Conservation (phyloP, 2,797 vertebrate species). For the Hyperoplus immaculatus region DNA sequence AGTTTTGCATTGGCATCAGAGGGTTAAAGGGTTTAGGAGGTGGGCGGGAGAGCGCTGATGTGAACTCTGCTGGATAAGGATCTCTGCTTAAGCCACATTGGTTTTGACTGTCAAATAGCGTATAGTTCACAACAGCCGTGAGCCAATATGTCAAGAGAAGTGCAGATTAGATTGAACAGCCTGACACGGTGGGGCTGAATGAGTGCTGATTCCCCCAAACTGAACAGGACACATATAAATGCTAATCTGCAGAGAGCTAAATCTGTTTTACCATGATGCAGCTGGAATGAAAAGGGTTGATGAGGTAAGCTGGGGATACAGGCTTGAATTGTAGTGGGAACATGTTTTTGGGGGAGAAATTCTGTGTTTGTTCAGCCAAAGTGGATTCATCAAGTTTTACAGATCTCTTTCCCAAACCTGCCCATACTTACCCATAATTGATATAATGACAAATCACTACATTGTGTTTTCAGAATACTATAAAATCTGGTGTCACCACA, state of each 20-base stretch:
- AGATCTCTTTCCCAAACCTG: constrained; percentile 26
- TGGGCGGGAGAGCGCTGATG: background rate
- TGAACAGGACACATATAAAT: constrained; percentile 67
- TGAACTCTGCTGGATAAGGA: constrained; percentile 62
- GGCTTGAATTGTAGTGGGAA: constrained; percentile 14
- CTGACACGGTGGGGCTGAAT: constrained; percentile 60
- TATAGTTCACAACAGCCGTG: constrained; percentile 53
- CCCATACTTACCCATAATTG: constrained; percentile 9
- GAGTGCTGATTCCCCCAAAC: constrained; percentile 68
- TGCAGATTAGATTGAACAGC: constrained; percentile 71
- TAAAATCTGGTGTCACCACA: constrained; percentile 23
- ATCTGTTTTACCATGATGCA: constrained; percentile 19
- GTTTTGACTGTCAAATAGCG: constrained; percentile 79
- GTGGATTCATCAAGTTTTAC: constrained; percentile 17
- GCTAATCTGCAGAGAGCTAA: constrained; percentile 37
- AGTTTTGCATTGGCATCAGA: background rate
- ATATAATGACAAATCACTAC: background rate
- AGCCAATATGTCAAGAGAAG: constrained; percentile 59
- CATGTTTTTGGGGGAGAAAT: constrained; percentile 18
- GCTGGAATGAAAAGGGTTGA: constrained; percentile 9
- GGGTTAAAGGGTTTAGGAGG: constrained; percentile 34
- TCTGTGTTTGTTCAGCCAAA: constrained; percentile 21
- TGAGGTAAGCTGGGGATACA: constrained; percentile 21
- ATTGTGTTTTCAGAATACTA: background rate
- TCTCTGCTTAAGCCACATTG: constrained; percentile 71